These are phyloP conservation scores for Sialis fuliginosa DNA, from an alignment of 2,888 invertebrate genomes.

Conservation along the genomic window DNA sequence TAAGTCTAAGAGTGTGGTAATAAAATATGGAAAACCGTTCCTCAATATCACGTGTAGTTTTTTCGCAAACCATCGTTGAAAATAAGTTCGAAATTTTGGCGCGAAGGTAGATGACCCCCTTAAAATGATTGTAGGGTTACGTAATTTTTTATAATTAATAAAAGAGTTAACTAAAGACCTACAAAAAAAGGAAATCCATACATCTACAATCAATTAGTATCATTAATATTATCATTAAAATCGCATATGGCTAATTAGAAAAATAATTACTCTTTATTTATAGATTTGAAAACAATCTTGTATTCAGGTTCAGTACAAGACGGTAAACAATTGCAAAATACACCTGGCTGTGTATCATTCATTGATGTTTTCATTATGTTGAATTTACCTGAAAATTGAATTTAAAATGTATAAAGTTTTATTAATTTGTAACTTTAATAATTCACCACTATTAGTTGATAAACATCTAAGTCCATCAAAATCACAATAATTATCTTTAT, in stretches of 20 bases:
- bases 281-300: conserved; percentile 25
- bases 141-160: too few species aligned
- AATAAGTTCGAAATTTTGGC: too few species aligned
- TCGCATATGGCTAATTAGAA: conserved; percentile 1
- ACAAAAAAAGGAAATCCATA: too few species aligned
- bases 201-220: not conserved
- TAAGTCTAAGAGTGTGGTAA: too few species aligned
- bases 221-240: too few species aligned
- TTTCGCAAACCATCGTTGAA: too few species aligned
- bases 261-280: not conserved
- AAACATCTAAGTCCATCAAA: conserved; percentile 36
- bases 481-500: conserved; percentile 28
- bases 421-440: conserved; percentile 2
- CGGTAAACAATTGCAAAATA: conserved; percentile 37
- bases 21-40: too few species aligned
- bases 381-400: conserved; percentile 20
- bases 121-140: too few species aligned
- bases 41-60: too few species aligned
- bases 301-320: conserved; percentile 41
- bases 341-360: conserved; percentile 1
- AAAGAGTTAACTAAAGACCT: too few species aligned
- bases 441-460: conserved; percentile 26
- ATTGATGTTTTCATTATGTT: conserved; percentile 22
- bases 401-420: not conserved
- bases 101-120: too few species aligned